Percentiles rank a stretch among this genome's conserved stretches.
phyloP scores from a whole-genome alignment of 2,888 invertebrate species.

The Marronus borbonicus region DNA sequence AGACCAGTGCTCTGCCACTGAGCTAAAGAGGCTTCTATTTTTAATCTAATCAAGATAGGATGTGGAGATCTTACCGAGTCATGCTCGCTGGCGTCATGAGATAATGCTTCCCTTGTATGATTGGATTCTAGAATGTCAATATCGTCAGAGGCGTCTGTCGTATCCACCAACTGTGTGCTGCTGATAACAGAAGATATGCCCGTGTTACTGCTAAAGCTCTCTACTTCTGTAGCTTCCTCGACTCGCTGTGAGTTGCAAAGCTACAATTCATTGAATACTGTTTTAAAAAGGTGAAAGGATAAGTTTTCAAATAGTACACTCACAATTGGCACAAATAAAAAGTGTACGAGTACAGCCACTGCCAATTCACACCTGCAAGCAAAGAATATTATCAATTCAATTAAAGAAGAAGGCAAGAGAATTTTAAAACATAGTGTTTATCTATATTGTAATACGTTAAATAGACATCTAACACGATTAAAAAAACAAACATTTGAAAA shows the following conservation, averaged over 20 bases:
- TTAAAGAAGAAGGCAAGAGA: too few relatives aligned
- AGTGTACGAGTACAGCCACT: conserved; percentile 4
- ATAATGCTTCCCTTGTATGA: conserved; percentile 79
- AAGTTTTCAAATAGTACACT: not conserved
- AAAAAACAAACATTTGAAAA: too few relatives aligned
- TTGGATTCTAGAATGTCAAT: conserved; percentile 57
- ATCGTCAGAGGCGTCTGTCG: conserved; percentile 59
- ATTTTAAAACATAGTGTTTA: too few relatives aligned
- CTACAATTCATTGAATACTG: conserved; percentile 53
- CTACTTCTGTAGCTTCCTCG: conserved; percentile 65
- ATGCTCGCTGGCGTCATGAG: conserved; percentile 83
- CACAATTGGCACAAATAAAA: conserved; percentile 42
- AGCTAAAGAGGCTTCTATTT: conserved; percentile 73
- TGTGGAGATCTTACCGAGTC: conserved; percentile 77
- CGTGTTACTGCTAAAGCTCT: conserved; percentile 67
- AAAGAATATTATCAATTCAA: conserved; percentile 24
- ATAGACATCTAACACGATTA: too few relatives aligned
- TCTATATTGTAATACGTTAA: too few relatives aligned
- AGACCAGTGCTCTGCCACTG: conserved; percentile 78
- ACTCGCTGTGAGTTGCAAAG: conserved; percentile 55
- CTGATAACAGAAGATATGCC: conserved; percentile 60
- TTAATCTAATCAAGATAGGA: too few relatives aligned
- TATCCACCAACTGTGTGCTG: conserved; percentile 54
- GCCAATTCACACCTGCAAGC: conserved; percentile 54
- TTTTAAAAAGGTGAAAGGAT: not conserved